Conservation (phyloP, 2,888 invertebrate genomes). For the Smittia aterrima region DNA sequence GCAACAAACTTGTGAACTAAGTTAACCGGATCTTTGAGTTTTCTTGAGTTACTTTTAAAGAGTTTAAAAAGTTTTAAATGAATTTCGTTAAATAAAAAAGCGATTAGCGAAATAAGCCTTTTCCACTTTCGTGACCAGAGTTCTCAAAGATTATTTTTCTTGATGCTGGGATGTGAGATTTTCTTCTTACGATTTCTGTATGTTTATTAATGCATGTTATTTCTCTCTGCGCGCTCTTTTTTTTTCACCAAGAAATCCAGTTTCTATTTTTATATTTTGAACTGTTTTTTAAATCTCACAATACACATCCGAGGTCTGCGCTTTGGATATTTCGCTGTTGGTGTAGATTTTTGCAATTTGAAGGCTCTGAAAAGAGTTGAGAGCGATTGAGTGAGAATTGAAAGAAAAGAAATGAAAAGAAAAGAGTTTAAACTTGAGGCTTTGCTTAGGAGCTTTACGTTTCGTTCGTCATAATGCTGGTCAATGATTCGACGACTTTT, state of each 20-base stretch:
- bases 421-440: background rate
- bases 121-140: background rate
- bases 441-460: background rate
- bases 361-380: slow-evolving; percentile 18
- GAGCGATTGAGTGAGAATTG: background rate
- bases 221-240: slow-evolving; percentile 35
- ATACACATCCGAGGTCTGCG: slow-evolving; percentile 22
- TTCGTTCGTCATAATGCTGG: background rate
- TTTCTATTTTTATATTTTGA: slow-evolving; percentile 39
- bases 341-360: slow-evolving; percentile 35
- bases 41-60: too few relatives aligned
- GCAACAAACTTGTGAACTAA: too few relatives aligned
- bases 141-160: background rate
- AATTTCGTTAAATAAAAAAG: background rate
- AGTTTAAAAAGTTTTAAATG: background rate
- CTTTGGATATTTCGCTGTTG: too few relatives aligned
- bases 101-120: background rate
- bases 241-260: slow-evolving; percentile 35
- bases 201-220: background rate
- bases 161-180: background rate
- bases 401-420: background rate
- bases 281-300: slow-evolving; percentile 31
- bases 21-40: too few relatives aligned
- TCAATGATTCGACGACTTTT: background rate
- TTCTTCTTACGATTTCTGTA: slow-evolving; percentile 1